These are phyloP conservation scores for Stenchaetothrips biformis DNA, from an alignment of 2,888 invertebrate species.

Conservation along the genomic window DNA sequence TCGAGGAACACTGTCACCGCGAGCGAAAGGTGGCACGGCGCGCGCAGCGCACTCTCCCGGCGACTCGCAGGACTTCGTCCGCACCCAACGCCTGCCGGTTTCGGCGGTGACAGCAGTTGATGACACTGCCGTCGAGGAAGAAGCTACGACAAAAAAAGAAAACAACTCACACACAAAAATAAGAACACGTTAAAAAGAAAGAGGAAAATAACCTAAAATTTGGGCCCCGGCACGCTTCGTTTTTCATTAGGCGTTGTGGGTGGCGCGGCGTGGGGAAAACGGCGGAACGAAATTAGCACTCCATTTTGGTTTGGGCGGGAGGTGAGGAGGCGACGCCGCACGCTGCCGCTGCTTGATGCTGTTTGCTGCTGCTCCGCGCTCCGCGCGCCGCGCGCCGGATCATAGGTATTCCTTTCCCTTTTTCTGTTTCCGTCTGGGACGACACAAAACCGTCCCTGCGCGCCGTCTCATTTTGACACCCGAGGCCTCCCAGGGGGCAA, in stretches of 20 bases:
- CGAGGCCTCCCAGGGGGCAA: neutral
- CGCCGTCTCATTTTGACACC: neutral
- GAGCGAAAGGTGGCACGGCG: too few species aligned
- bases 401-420: neutral
- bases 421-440: neutral
- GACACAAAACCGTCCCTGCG: too few species aligned
- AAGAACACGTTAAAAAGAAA: neutral
- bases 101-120: too few species aligned
- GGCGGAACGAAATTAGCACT: neutral
- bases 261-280: too few species aligned
- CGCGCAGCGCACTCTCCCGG: too few species aligned
- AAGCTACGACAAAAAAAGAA: neutral
- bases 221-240: too few species aligned
- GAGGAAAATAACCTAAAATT: neutral
- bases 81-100: too few species aligned
- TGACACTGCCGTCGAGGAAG: too few species aligned
- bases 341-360: too few species aligned
- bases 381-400: neutral
- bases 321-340: neutral
- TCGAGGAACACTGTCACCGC: too few species aligned
- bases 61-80: too few species aligned
- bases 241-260: too few species aligned
- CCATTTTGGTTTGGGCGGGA: neutral
- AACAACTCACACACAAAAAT: neutral
- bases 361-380: neutral